Percentiles rank a stretch among this genome's conserved stretches.
phyloP scores from a whole-genome alignment of 2,888 invertebrate genomes.

The Tetragonisca angustula region DNA sequence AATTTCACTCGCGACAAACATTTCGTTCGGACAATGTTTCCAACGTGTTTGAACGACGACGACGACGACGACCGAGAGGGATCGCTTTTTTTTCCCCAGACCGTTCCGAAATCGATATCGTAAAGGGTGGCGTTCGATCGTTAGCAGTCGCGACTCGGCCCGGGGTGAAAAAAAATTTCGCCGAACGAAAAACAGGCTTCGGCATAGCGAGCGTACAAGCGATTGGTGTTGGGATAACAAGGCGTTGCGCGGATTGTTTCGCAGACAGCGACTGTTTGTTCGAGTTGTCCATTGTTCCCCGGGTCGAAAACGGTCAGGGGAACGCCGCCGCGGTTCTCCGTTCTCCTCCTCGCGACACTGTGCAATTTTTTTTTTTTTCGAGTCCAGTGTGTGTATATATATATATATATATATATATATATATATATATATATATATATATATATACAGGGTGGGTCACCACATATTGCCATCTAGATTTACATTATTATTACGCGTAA shows the following conservation, averaged over 20 bases:
- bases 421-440: no score
- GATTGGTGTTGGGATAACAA: conserved; percentile 59
- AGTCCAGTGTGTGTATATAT: background rate
- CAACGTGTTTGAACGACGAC: background rate
- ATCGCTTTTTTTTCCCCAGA: background rate
- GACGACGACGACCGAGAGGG: background rate
- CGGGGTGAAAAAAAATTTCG: conserved; percentile 28
- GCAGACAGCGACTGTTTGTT: conserved; percentile 50
- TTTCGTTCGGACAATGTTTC: background rate
- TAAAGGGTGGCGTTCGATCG: conserved; percentile 13
- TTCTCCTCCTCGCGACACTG: conserved; percentile 46
- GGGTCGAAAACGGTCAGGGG: conserved; percentile 37
- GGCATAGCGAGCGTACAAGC: conserved; percentile 32
- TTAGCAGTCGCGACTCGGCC: background rate
- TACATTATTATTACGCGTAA: no score
- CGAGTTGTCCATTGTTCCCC: conserved; percentile 46
- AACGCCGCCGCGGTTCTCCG: conserved; percentile 5
- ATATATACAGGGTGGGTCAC: no score
- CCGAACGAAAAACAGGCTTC: conserved; percentile 14
- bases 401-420: conserved; percentile 7
- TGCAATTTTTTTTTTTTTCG: conserved; percentile 10
- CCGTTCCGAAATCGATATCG: conserved; percentile 24
- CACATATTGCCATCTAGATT: no score
- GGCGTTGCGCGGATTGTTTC: conserved; percentile 45
- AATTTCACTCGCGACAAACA: conserved; percentile 13